A percentile compares a stretch with the other conserved stretches of the same genome.
These are phyloP conservation scores for Halcyon smyrnensis DNA, from an alignment of 2,797 vertebrate genomes.

Conservation along the genomic window DNA sequence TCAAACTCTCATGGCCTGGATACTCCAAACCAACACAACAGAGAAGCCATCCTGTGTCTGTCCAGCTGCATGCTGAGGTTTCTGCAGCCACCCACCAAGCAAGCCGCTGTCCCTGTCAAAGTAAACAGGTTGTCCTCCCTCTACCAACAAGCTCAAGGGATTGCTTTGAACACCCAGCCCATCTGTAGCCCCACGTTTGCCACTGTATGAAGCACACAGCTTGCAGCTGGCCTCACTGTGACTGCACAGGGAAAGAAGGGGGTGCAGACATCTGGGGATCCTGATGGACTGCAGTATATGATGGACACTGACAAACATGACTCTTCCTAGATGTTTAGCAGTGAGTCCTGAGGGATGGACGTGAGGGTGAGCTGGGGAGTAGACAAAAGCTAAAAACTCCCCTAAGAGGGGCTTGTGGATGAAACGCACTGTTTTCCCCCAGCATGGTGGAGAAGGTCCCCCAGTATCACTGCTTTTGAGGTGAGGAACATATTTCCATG, in stretches of 20 bases:
- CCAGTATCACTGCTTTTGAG: background rate
- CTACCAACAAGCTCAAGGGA: background rate
- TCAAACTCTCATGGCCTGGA: background rate
- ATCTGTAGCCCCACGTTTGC: background rate
- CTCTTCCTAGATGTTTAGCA: background rate
- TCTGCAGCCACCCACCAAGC: background rate
- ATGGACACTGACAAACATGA: background rate
- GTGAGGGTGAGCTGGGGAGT: background rate
- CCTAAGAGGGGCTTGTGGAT: fast-evolving
- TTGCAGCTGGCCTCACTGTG: background rate
- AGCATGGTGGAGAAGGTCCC: background rate
- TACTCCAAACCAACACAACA: background rate
- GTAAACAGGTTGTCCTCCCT: constrained; percentile 16
- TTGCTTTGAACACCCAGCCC: background rate
- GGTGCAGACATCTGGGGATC: background rate
- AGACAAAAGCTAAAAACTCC: background rate
- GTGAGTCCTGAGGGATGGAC: fast-evolving
- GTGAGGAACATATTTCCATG: background rate
- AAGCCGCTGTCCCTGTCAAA: background rate
- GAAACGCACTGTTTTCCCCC: fast-evolving
- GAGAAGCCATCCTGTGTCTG: background rate
- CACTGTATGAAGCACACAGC: background rate
- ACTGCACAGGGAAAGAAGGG: fast-evolving
- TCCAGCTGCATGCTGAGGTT: background rate
- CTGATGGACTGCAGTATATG: background rate